These are phyloP conservation scores for Lanius ludovicianus DNA, from an alignment of 2,113 vertebrate species.

Conservation along the genomic window DNA sequence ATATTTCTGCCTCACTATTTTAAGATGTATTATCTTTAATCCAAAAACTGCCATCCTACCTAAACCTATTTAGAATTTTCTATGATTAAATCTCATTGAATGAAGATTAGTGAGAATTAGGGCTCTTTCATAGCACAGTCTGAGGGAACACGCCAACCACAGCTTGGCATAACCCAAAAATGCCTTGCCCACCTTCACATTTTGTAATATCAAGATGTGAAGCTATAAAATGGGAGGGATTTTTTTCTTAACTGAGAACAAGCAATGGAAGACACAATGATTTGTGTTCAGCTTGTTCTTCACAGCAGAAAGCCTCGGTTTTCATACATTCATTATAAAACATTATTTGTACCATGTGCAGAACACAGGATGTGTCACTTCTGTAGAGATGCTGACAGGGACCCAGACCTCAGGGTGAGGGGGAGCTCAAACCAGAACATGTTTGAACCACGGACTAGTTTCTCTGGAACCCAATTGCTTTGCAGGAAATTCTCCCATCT, in stretches of 20 bases:
- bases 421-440: background rate
- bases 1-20: background rate
- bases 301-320: background rate
- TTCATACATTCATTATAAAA: background rate
- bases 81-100: conserved; percentile 2
- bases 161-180: background rate
- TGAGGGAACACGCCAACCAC: background rate
- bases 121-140: background rate
- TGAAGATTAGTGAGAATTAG: background rate
- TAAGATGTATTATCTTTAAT: conserved; percentile 29
- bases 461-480: background rate
- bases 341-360: background rate
- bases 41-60: background rate
- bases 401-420: background rate
- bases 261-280: background rate
- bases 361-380: background rate
- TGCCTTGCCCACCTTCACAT: background rate
- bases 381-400: background rate
- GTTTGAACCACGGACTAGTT: background rate
- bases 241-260: background rate
- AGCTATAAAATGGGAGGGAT: background rate
- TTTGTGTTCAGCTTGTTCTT: background rate
- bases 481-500: background rate
- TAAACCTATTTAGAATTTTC: conserved; percentile 1
- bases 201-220: background rate